Conservation (phyloP, 2,797 vertebrate species). For the Onychomys leucogaster region DNA sequence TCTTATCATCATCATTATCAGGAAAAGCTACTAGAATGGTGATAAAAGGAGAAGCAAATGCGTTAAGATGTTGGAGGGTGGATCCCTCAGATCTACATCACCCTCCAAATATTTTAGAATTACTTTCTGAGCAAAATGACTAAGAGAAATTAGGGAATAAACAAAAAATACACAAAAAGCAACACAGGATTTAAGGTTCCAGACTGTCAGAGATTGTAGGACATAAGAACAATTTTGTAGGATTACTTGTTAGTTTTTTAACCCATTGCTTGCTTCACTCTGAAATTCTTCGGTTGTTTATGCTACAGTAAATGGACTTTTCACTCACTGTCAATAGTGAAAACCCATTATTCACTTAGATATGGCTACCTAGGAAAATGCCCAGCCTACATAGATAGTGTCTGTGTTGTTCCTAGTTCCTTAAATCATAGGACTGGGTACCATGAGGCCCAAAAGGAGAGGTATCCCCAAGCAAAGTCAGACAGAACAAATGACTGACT, state of each 20-base stretch:
- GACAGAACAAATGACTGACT: too few species aligned
- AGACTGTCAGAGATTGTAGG: background rate
- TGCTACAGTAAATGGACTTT: background rate
- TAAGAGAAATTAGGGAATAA: background rate
- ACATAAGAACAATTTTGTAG: background rate
- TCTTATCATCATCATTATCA: conserved; percentile 63
- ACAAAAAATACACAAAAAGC: background rate
- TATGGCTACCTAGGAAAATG: background rate
- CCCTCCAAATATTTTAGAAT: background rate
- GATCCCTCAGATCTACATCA: background rate
- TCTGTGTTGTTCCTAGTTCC: background rate
- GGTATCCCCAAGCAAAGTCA: background rate
- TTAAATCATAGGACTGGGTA: background rate
- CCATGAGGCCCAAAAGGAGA: background rate
- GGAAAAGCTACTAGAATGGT: conserved; percentile 74
- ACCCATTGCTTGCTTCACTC: background rate
- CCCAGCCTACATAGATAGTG: background rate
- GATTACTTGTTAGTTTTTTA: background rate
- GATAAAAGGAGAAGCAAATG: too few species aligned
- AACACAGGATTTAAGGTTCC: fast-evolving
- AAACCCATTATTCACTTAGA: too few species aligned
- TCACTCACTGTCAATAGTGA: too few species aligned
- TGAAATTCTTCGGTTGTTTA: background rate
- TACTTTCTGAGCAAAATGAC: background rate
- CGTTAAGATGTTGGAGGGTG: background rate